These are phyloP conservation scores for Ichneumoninae sp. DNA, from an alignment of 2,888 invertebrate species.

Conservation along the genomic window DNA sequence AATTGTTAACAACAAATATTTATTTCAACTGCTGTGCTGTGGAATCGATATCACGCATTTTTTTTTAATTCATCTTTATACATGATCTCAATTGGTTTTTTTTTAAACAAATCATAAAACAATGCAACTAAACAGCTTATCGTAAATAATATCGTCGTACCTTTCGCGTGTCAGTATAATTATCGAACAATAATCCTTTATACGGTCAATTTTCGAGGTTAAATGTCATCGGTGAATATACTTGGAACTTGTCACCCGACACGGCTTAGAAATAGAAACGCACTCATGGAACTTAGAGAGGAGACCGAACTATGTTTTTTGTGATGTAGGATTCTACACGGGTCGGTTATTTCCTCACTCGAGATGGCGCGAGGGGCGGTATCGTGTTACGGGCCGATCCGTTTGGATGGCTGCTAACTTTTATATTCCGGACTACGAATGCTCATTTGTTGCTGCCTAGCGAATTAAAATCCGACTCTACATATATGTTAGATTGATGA, in stretches of 20 bases:
- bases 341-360: too few species aligned
- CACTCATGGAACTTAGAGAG: too few species aligned
- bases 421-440: too few species aligned
- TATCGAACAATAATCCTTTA: background rate
- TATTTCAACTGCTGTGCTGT: background rate
- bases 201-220: constrained; percentile 51
- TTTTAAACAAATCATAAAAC: background rate
- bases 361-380: too few species aligned
- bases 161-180: constrained; percentile 13
- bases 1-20: constrained; percentile 2
- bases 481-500: too few species aligned
- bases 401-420: too few species aligned
- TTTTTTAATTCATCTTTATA: background rate
- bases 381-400: too few species aligned
- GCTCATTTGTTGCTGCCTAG: too few species aligned
- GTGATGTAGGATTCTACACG: too few species aligned
- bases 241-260: background rate
- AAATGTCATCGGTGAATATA: constrained; percentile 52
- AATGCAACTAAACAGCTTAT: background rate
- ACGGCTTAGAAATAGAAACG: too few species aligned
- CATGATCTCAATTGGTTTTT: background rate
- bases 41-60: constrained; percentile 19
- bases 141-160: constrained; percentile 5
- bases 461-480: too few species aligned
- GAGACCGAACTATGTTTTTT: too few species aligned